phyloP scores from a whole-genome alignment of 2,113 vertebrate genomes.

The Casuarius casuarius region DNA sequence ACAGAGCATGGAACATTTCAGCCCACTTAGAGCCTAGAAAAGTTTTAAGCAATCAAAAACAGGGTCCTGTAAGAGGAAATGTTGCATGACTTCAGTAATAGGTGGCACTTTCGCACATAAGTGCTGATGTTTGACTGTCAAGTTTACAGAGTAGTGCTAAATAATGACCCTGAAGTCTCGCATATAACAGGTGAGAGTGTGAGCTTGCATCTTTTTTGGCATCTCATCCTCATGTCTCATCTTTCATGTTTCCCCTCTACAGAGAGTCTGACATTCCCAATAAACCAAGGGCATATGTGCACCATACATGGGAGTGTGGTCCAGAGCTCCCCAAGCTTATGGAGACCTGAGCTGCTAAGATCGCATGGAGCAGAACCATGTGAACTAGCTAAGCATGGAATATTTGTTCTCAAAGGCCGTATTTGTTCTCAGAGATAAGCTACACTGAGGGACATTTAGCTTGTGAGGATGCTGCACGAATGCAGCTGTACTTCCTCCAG shows the following conservation, averaged over 20 bases:
- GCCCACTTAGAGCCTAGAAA: neutral
- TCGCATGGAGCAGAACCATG: neutral
- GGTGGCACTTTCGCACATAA: neutral
- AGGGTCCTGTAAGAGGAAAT: neutral
- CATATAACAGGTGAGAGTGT: neutral
- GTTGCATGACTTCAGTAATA: neutral
- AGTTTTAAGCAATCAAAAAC: neutral
- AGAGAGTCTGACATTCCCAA: neutral
- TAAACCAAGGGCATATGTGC: neutral
- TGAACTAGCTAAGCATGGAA: neutral
- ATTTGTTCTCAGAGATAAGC: neutral
- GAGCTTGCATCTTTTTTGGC: neutral
- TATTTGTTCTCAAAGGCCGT: neutral
- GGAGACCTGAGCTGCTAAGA: neutral
- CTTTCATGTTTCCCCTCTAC: neutral
- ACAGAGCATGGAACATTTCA: neutral
- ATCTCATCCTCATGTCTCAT: neutral
- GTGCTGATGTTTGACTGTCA: neutral
- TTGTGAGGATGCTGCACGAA: rapidly evolving
- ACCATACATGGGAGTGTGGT: rapidly evolving
- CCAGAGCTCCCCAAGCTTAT: neutral
- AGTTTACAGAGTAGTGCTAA: neutral
- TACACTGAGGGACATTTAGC: neutral
- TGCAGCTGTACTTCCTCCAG: neutral
- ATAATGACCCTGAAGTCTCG: neutral